Conservation (phyloP, 1,140 invertebrate species). For the Cyphomyrmex costatus region DNA sequence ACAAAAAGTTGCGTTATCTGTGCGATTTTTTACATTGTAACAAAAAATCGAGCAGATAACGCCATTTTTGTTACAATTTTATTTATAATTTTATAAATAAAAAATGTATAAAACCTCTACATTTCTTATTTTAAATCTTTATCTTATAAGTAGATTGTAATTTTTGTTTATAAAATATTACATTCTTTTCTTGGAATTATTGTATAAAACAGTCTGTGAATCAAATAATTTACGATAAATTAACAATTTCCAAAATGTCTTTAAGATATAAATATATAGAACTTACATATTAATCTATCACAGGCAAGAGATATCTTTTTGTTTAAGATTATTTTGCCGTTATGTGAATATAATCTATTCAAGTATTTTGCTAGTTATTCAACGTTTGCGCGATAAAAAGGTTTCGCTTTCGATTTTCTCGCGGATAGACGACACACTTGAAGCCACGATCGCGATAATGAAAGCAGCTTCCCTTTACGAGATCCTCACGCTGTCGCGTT, state of each 20-base stretch:
- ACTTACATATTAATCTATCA: background rate
- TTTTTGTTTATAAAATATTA: background rate
- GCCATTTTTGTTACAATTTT: too few species aligned
- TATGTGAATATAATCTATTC: background rate
- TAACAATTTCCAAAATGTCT: background rate
- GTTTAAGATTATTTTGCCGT: background rate
- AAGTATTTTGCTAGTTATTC: slow-evolving; percentile 3
- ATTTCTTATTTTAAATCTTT: too few species aligned
- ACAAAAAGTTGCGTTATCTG: background rate
- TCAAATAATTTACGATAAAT: background rate
- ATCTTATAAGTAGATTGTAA: too few species aligned
- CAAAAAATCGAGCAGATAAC: too few species aligned
- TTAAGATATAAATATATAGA: background rate
- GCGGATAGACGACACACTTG: background rate
- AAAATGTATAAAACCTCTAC: background rate
- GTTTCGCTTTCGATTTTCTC: background rate
- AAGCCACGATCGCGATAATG: background rate
- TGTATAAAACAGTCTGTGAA: background rate
- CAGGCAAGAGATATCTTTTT: background rate
- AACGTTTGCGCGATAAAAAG: background rate
- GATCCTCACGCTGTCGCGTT: slow-evolving; percentile 26
- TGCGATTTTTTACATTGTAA: background rate
- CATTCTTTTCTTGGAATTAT: background rate
- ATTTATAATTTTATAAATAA: background rate
- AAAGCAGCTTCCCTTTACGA: slow-evolving; percentile 22